phyloP scores from a whole-genome alignment of 1,140 invertebrate genomes.

The Drosophila eugracilis region DNA sequence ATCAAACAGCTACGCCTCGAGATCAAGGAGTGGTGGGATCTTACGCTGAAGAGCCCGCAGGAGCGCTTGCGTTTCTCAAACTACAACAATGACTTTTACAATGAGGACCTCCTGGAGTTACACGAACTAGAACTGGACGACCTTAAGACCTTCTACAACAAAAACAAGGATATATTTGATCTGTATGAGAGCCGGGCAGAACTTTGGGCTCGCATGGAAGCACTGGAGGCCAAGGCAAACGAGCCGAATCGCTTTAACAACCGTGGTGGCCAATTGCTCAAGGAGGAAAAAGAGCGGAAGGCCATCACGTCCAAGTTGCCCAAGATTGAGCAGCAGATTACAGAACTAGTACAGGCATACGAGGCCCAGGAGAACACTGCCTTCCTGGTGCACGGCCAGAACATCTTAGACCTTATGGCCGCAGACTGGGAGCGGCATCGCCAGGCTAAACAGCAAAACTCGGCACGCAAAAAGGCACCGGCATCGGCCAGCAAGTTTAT shows the following conservation, averaged over 20 bases:
- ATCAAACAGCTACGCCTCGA: constrained; percentile 89
- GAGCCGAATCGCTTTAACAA: constrained; percentile 93
- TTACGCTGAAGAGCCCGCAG: constrained; percentile 88
- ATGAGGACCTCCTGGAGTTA: constrained; percentile 90
- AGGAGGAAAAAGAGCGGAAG: constrained; percentile 94
- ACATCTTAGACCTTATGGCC: constrained; percentile 86
- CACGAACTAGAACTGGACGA: constrained; percentile 91
- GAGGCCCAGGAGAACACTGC: constrained; percentile 85
- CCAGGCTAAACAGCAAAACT: constrained; percentile 68
- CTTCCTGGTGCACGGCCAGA: constrained; percentile 87
- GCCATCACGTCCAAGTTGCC: constrained; percentile 88
- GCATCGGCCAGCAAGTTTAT: constrained; percentile 38
- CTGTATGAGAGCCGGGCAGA: constrained; percentile 87
- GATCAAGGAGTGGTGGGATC: constrained; percentile 89
- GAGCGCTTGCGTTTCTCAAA: constrained; percentile 88
- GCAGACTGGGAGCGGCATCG: constrained; percentile 86
- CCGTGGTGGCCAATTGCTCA: constrained; percentile 92
- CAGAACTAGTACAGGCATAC: constrained; percentile 86
- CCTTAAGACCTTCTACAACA: constrained; percentile 88
- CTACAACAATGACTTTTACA: constrained; percentile 88
- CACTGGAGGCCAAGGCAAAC: constrained; percentile 89
- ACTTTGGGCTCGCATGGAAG: constrained; percentile 89
- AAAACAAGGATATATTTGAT: constrained; percentile 89
- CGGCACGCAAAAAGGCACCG: constrained; percentile 70
- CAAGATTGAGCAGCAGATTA: constrained; percentile 88